Evolutionary conservation across 2,797 vertebrate species (phyloP).

Genomic region (Phalloptychus januarius): DNA sequence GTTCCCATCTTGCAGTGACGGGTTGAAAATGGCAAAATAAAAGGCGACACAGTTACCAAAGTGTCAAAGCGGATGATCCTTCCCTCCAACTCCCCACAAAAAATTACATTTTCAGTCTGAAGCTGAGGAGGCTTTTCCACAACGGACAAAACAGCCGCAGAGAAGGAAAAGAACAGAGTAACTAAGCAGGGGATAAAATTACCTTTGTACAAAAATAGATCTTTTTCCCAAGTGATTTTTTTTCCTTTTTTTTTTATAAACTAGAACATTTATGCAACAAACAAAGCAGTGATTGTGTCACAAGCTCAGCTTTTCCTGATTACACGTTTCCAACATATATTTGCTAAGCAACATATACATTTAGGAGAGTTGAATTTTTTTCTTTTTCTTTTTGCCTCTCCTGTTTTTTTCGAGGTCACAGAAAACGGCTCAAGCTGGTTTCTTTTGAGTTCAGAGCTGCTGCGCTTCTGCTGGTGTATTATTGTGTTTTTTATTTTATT

Average conservation of each 20-base stretch:
- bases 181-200: conserved; percentile 92
- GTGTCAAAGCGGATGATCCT: conserved; percentile 53
- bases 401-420: conserved; percentile 53
- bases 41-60: conserved; percentile 68
- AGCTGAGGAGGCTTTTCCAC: conserved; percentile 72
- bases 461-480: conserved; percentile 72
- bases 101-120: conserved; percentile 49
- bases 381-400: conserved; percentile 18
- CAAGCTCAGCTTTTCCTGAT: conserved; percentile 76
- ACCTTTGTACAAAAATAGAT: conserved; percentile 99
- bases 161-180: conserved; percentile 77
- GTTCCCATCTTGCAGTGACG: conserved; percentile 66
- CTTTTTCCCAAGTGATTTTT: conserved; percentile 84
- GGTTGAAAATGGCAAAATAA: conserved; percentile 66
- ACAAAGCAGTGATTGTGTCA: conserved; percentile 82
- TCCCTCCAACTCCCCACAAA: conserved; percentile 9
- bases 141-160: conserved; percentile 79
- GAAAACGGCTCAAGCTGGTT: conserved; percentile 68
- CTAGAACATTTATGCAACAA: conserved; percentile 74
- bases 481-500: conserved; percentile 40
- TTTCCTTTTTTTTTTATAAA: conserved; percentile 62
- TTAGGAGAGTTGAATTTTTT: conserved; percentile 58
- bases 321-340: conserved; percentile 62
- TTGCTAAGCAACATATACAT: conserved; percentile 75
- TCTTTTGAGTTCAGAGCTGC: conserved; percentile 65